phyloP scores from a whole-genome alignment of 2,797 vertebrate species.

The Micropoecilia bifurca region DNA sequence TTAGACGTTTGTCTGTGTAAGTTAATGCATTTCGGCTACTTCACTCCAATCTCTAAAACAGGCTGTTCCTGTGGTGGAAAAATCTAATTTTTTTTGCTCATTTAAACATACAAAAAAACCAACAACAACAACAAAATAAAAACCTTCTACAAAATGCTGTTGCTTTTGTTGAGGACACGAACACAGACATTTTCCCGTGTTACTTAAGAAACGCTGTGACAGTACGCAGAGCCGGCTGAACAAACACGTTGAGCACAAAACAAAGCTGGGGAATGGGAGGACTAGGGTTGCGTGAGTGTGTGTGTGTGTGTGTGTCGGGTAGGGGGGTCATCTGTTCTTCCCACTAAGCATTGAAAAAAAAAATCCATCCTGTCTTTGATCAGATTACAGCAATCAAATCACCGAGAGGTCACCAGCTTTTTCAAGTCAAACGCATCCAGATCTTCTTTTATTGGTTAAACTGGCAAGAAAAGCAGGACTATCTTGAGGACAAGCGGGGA shows the following conservation, averaged over 20 bases:
- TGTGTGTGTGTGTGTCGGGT: background rate
- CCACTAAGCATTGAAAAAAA: slow-evolving; percentile 64
- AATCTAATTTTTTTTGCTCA: background rate
- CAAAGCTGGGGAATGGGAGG: slow-evolving; percentile 32
- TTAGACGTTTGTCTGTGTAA: slow-evolving; percentile 1
- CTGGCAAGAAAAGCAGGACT: slow-evolving; percentile 38
- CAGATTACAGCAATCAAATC: slow-evolving; percentile 50
- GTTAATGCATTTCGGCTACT: background rate
- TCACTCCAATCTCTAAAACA: slow-evolving; percentile 9
- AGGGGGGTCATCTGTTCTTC: slow-evolving; percentile 40
- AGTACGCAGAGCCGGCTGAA: slow-evolving; percentile 67
- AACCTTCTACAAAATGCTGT: slow-evolving; percentile 48
- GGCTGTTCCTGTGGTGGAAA: background rate
- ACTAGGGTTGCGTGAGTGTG: background rate
- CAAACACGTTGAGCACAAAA: slow-evolving; percentile 72
- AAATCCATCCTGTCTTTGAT: slow-evolving; percentile 60
- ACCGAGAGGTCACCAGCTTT: slow-evolving; percentile 24
- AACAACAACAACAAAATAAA: background rate
- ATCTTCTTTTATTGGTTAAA: slow-evolving; percentile 34
- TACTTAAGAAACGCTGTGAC: slow-evolving; percentile 65
- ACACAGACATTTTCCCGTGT: slow-evolving; percentile 47
- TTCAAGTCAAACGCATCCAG: slow-evolving; percentile 17
- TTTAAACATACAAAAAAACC: slow-evolving; percentile 10
- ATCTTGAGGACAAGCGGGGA: slow-evolving; percentile 37
- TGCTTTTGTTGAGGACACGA: slow-evolving; percentile 51